Conservation (phyloP, 2,797 vertebrate species). For the Acanthis flammea region DNA sequence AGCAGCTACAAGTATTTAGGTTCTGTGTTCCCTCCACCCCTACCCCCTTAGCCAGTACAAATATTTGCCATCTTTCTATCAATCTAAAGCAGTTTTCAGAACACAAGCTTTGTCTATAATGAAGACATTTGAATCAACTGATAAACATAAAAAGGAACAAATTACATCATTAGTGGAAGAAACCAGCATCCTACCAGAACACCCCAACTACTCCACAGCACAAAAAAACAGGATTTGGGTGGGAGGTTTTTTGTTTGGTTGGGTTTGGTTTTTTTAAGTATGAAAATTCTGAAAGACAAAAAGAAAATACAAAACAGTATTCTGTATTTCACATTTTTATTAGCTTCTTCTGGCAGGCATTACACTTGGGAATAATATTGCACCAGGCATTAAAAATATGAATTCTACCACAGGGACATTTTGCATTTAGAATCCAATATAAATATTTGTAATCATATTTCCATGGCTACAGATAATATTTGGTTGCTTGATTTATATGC, state of each 20-base stretch:
- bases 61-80: background rate
- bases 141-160: background rate
- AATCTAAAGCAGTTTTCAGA: background rate
- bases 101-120: background rate
- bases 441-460: constrained; percentile 78
- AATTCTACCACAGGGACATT: constrained; percentile 75
- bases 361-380: constrained; percentile 78
- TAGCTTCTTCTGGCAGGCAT: constrained; percentile 77
- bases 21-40: background rate
- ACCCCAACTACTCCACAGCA: background rate
- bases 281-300: background rate
- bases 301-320: constrained; percentile 38
- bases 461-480: constrained; percentile 79
- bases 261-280: background rate
- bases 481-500: constrained; percentile 82
- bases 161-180: background rate
- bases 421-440: constrained; percentile 77
- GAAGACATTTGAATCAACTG: background rate
- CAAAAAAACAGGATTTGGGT: background rate
- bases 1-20: background rate
- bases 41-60: background rate
- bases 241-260: background rate
- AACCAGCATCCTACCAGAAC: background rate
- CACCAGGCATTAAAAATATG: constrained; percentile 76
- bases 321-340: constrained; percentile 76